Evolutionary conservation across 1,140 invertebrate species (phyloP), one percentile per base, ranked within the genome.

Genomic region (Drosophila kikkawai): DNA sequence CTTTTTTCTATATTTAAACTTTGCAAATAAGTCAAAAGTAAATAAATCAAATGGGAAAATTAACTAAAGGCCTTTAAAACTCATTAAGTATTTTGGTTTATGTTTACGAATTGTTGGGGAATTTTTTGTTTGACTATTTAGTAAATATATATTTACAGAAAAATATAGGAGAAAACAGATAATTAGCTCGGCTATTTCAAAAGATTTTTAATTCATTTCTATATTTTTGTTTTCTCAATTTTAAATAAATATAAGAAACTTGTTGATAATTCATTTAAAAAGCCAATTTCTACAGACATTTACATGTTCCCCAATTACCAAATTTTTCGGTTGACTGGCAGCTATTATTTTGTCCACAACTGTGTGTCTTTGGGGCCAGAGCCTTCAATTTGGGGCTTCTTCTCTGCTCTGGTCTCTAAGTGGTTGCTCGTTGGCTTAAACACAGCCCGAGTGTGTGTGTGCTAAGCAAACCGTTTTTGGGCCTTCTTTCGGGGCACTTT

Each of bases 401-500:
- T 37, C 50, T 7, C 50, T 7, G 34, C 34, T 37, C 50, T 15
- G 13, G 8, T 39, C 8, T n/a, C 17, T 60, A 60, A 64, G 61
- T 64, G 55, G 61, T 59, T 59, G 34, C 29, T 45, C 4, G 37
- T 59, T 22, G 34, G 12, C 29, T 11, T 4, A 37, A 34, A 9
- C 37, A 15, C 37, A 39, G 37, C 13, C 26, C 26, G 26, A 29
- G 26, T 29, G 26, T 29, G 26, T 29, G 26, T 64, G 32, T 64
- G 29, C 29, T n/a, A 58, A 42, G 19, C 55, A 64, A 64, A 60
- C 55, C 60, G 9, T 60, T 42, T 41, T 60, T n/a, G 13, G 61
- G n/a, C 13, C 36, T 34, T 42, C 12, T 22, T 37, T 41, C 1
- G 19, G 19, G 29, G 12, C 17, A 22, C 19, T 22, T 22, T 36